phyloP scores from a whole-genome alignment of 2,797 vertebrate genomes.

The Manis pentadactyla region DNA sequence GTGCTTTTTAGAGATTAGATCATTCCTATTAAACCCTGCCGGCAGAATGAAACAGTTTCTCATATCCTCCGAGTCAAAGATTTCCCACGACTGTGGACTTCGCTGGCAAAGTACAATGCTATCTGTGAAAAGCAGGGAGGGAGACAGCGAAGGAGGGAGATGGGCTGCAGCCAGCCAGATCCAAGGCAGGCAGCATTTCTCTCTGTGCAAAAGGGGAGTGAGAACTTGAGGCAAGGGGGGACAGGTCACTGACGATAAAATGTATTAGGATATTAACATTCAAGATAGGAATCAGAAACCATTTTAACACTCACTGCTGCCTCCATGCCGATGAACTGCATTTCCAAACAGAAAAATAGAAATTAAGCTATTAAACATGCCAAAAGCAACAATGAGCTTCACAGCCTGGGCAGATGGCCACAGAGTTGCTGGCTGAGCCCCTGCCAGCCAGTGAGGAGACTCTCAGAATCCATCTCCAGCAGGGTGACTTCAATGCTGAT shows the following conservation, averaged over 20 bases:
- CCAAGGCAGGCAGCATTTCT: conserved; percentile 50
- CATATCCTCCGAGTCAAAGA: conserved; percentile 75
- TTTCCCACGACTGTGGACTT: conserved; percentile 71
- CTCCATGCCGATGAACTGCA: conserved; percentile 17
- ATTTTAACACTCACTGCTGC: conserved; percentile 63
- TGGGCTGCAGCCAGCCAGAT: background rate
- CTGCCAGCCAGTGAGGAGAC: background rate
- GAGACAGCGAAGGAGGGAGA: conserved; percentile 33
- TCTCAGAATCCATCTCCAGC: background rate
- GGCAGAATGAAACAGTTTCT: conserved; percentile 77
- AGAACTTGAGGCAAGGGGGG: conserved; percentile 39
- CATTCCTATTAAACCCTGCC: conserved; percentile 61
- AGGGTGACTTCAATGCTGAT: background rate
- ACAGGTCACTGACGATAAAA: conserved; percentile 74
- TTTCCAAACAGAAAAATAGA: conserved; percentile 74
- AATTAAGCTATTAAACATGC: conserved; percentile 79
- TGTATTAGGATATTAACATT: conserved; percentile 82
- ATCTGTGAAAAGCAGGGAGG: conserved; percentile 67
- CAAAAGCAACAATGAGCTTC: conserved; percentile 73
- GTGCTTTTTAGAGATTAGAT: conserved; percentile 76
- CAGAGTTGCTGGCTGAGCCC: background rate
- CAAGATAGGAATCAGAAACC: conserved; percentile 80
- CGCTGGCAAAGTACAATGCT: conserved; percentile 66
- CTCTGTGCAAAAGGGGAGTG: conserved; percentile 57
- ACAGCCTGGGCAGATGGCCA: conserved; percentile 68